These are phyloP conservation scores for Orientallactaga sibirica DNA, from an alignment of 2,797 vertebrate genomes.

Conservation along the genomic window DNA sequence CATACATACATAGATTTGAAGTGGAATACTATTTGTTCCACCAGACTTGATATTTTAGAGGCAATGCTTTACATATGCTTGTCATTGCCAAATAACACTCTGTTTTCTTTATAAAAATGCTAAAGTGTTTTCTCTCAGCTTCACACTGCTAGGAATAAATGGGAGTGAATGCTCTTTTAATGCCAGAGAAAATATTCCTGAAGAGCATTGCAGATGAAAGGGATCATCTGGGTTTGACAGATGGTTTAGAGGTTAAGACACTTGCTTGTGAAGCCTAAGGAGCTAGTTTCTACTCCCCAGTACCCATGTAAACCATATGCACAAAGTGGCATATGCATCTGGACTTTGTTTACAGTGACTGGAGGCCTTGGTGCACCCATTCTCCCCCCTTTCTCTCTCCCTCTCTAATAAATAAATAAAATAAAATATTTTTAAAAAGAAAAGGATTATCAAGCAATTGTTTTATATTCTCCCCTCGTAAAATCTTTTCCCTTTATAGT, in stretches of 20 bases:
- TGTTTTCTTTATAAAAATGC: constrained; percentile 1
- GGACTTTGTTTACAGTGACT: too few species aligned
- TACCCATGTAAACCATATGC: too few species aligned
- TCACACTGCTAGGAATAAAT: neutral
- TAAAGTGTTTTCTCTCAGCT: neutral
- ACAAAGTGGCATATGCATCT: too few species aligned
- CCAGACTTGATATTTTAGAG: constrained; percentile 28
- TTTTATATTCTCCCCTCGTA: neutral
- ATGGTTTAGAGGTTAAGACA: too few species aligned
- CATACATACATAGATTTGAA: neutral
- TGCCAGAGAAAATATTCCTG: neutral
- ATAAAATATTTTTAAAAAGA: neutral
- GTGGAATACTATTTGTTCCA: constrained; percentile 24
- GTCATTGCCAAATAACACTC: constrained; percentile 14
- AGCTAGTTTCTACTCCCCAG: too few species aligned
- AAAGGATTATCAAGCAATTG: neutral
- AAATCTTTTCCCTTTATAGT: neutral
- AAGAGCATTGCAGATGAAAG: neutral
- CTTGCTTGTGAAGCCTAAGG: too few species aligned
- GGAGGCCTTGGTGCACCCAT: too few species aligned
- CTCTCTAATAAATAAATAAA: too few species aligned
- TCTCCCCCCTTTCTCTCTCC: too few species aligned
- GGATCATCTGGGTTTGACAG: neutral
- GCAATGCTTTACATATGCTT: neutral
- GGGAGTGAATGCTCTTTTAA: neutral